Base-by-base conservation (phyloP, 92 coral and sea anemone species). In the Siderastrea radians region DNA sequence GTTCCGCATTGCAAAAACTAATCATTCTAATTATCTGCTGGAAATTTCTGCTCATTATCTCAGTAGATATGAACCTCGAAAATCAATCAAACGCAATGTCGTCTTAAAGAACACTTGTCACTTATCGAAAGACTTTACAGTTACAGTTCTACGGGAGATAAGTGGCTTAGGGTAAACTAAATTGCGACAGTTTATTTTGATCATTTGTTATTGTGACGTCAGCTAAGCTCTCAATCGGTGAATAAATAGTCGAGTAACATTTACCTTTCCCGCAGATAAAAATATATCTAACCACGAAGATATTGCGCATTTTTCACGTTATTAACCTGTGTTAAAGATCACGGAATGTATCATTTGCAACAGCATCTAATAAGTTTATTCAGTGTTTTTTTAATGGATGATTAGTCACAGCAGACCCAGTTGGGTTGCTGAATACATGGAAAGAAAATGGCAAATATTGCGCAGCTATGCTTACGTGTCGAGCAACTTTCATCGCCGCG, bases 1-100 rank as follows among this genome's bases (percentile, higher is more conserved):
- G 87, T 84, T 84, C 87, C 87, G 87, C 87, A 84, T 84, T 84
- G 80, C 87, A 15, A 50, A 51, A 69, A 9, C 3, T 71, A 57
- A 82, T 82, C 71, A 49, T 71, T 58, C 49, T 57, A 55, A 82
- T 69, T 48, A 53, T 4, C 17, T 49, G 48, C 43, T 52, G 50
- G 84, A 58, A 43, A 46, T 52, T 45, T 52, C 17, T 38, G 38
- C 61, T 53, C 6, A 14, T 38, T 51, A 9, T 48, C 10, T 49
- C 60, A 5, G 10, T 45, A 67, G 19, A 53, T 12, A n/a, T 6
- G 50, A 26, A 47, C 55, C 83, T 47, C 8, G 19, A 46, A 81
- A 70, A 67, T 1, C 61, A 46, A 6, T 26, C 19, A 55, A 68
- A 54, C 45, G 3, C 83, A 13, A 70, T 61, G 10, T 58, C 47